Evolutionary conservation across 1,140 invertebrate species (phyloP), one percentile per base, ranked within the genome.

Genomic region (Rhynchophorus ferrugineus): DNA sequence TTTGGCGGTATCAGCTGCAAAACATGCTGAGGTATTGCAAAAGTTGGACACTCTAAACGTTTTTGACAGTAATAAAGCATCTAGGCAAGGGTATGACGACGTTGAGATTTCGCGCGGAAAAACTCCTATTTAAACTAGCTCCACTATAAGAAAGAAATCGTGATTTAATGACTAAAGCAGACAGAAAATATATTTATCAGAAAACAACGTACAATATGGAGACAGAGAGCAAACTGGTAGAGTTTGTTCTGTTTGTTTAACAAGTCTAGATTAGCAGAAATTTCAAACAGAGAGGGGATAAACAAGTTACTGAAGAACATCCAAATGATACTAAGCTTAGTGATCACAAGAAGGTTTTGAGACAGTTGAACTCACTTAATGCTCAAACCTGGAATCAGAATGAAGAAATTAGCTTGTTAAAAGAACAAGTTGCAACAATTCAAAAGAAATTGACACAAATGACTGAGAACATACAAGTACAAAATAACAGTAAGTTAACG

Each of bases 21-120:
- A 88, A 67, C 91, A 95, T 68, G 80, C 85, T 2, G 91, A 96
- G 67, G 75, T 96, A 22, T 71, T 96, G 62, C 75, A 87, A 42
- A 94, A 95, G 74, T 84, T 90, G 3, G 84, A 95, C 71, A 93
- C 89, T 0, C 66, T 95, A 0, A 91, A 93, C 75, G 85, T 91
- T 1, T 80, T 96, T 0, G 92, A 96, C 68, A 95, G 90, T 60
- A 98, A 96, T 69, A 79, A 86, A 65, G 78, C 89, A 47, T 72
- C 96, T 21, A 75, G 92, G 37, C 87, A 89, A 66, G 3, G 82
- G 86, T 62, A 79, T 91, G 0, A 72, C 78, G 34, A 82, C 83
- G 42, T 67, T 87, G 1, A 75, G 76, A 2, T 67, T 73, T 1
- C 71, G 78, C 48, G 71, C 81, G 1, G 77, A 75, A 38, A 73